Evolutionary conservation across 1,140 invertebrate genomes (phyloP), one percentile per base, ranked within the genome.

Genomic region (Dreissena polymorpha): DNA sequence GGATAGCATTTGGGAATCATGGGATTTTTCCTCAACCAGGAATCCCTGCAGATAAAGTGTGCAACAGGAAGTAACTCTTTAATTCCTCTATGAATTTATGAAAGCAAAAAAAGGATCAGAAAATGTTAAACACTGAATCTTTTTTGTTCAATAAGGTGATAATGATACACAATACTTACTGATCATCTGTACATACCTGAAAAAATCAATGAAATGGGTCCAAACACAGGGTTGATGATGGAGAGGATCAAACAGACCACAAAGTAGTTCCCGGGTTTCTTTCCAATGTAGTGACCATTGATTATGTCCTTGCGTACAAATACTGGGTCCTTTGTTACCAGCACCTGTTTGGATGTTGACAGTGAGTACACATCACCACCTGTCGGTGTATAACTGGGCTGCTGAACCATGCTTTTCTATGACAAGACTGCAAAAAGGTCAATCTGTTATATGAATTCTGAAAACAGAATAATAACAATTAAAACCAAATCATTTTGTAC

Each of bases 251-350:
- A 72, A 14, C 90, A 87, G 23, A 91, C 69, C 39, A 85, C 50
- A 7, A 91, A 71, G 69, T 91, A 90, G 65, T 75, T 87, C 50
- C 89, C 78, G 60, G 91, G 91, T 71, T 89, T 77, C 63, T 76
- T 68, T 12, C 91, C 91, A 67, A 91, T 88, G 73, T 89, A 90
- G 13, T 87, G 69, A 10, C 91, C 91, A 82, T 90, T 85, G 13
- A 88, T 75, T 10, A 90, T 88, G 14, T 87, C 79, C 76, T 88
- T 88, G 65, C 90, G 88, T 25, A 86, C 78, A 77, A 86, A 91
- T 27, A 91, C 86, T 12, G 91, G 91, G 71, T 91, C 91, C 51
- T 85, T 69, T 3, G 88, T 90, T 10, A 91, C 90, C 57, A 91
- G 80, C 6, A 91, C 86, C 78, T 89, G 86, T 69, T 91, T 91